Percentiles rank a stretch among this genome's conserved stretches.
Conservation (phyloP, 2,797 vertebrate genomes). For the Podargus strigoides region DNA sequence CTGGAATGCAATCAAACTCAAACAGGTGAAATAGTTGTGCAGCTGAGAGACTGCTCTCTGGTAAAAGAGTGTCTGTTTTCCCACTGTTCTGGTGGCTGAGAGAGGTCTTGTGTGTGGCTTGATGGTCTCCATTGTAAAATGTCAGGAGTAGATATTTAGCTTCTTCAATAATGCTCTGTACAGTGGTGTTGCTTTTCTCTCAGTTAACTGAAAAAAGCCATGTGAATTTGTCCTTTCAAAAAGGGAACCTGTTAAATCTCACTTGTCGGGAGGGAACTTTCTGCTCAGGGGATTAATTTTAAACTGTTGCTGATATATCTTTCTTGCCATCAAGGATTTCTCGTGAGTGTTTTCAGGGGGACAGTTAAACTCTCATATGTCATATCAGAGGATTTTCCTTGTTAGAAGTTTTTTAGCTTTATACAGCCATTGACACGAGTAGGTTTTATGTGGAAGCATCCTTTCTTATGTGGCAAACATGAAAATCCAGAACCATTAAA, state of each 20-base stretch:
- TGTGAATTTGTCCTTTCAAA: not conserved
- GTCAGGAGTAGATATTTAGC: not conserved
- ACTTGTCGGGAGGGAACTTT: not conserved
- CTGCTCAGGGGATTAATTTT: not conserved
- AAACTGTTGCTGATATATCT: not conserved
- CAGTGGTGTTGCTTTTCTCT: not conserved
- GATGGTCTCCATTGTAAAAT: not conserved
- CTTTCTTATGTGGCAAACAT: not conserved
- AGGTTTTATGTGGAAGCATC: not conserved
- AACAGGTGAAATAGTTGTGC: constrained; percentile 35
- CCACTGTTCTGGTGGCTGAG: not conserved
- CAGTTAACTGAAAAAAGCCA: not conserved
- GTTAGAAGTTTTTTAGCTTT: not conserved
- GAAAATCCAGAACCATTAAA: not conserved
- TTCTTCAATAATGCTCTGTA: not conserved
- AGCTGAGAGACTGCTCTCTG: not conserved
- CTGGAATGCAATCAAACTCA: constrained; percentile 56
- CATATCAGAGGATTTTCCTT: not conserved
- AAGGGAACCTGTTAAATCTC: not conserved
- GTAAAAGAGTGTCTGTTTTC: not conserved
- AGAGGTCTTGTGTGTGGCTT: not conserved
- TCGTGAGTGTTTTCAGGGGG: not conserved
- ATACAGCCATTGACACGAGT: rapidly evolving
- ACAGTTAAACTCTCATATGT: not conserved
- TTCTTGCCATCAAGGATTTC: not conserved